Base-by-base conservation (phyloP, 2,113 vertebrate species). In the Tragulus kanchil region DNA sequence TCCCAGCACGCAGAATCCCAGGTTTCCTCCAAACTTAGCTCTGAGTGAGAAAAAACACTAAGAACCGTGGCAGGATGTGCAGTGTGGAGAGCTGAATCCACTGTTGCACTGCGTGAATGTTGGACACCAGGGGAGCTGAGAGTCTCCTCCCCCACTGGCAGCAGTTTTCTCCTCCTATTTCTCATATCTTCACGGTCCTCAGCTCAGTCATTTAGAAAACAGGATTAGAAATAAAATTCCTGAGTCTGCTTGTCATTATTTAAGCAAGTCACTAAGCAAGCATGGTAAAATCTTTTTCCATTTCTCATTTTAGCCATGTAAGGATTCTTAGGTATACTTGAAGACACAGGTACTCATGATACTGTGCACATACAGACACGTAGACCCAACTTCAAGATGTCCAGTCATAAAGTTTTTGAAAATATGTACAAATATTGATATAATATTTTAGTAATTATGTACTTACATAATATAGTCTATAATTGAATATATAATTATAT, bases 51-150 rank as follows among this genome's bases (percentile, higher is more conserved):
- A 54, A 56, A 6, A 1, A 5, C 3, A 2, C 2, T 0, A 16
- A 21, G 21, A 3, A 16, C 15, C 0, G 0, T 0, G 2, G 28
- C 25, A 1, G 23, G 9, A 0, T 0, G 11, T 54, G n/a, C 11
- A 0, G 1, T 0, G 0, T 0, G 59, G 19, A 61, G 48, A 45
- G 4, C 0, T 0, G 10, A 45, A 9, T 0, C 11, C 4, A 1
- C 0, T 0, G 3, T 0, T 0, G 3, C 10, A 0, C 6, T 36
- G 0, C 42, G 26, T 62, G 25, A 9, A 3, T 13, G 16, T 0
- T 16, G 19, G n/a, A 5, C 9, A 3, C 5, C 8, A 0, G 16
- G 6, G n/a, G 52, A 17, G 6, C 19, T 25, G 31, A 31, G 26
- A 3, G 11, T 1, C 13, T 26, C 26, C 11, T 8, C 14, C 14